Evolutionary conservation across 2,797 vertebrate genomes (phyloP).

Genomic region (Urosaurus nigricauda): DNA sequence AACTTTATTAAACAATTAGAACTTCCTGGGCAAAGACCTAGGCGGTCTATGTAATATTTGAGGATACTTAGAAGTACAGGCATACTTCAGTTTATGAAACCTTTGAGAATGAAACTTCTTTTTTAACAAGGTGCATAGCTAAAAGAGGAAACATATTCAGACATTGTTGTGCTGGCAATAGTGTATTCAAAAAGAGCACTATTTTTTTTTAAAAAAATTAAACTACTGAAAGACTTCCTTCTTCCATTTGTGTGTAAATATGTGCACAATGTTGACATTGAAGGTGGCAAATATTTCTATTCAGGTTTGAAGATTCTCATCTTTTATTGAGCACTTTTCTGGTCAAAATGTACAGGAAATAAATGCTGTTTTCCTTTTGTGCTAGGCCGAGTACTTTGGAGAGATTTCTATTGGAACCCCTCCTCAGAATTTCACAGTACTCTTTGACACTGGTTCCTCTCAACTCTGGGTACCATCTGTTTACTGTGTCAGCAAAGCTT

Average conservation of each 20-base stretch:
- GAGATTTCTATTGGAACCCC: conserved; percentile 77
- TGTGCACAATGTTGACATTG: fast-evolving
- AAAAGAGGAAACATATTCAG: no score
- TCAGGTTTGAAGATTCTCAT: background rate
- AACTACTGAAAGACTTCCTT: no score
- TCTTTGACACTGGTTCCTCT: conserved; percentile 81
- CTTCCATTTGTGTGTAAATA: background rate
- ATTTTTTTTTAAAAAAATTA: no score
- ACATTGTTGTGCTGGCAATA: no score
- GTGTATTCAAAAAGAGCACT: no score
- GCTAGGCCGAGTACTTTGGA: conserved; percentile 76
- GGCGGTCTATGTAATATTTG: no score
- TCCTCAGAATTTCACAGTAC: conserved; percentile 78
- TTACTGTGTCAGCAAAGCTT: conserved; percentile 74
- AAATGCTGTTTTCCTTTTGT: fast-evolving
- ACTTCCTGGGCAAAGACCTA: no score
- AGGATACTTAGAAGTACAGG: no score
- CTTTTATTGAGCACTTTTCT: fast-evolving
- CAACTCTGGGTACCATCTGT: conserved; percentile 79
- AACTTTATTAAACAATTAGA: no score
- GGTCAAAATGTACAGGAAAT: fast-evolving
- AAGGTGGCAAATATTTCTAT: background rate
- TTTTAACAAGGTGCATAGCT: no score
- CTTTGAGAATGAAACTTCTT: no score
- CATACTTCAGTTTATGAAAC: no score